Base-by-base conservation (phyloP, 1,140 invertebrate genomes). In the Physella acuta region DNA sequence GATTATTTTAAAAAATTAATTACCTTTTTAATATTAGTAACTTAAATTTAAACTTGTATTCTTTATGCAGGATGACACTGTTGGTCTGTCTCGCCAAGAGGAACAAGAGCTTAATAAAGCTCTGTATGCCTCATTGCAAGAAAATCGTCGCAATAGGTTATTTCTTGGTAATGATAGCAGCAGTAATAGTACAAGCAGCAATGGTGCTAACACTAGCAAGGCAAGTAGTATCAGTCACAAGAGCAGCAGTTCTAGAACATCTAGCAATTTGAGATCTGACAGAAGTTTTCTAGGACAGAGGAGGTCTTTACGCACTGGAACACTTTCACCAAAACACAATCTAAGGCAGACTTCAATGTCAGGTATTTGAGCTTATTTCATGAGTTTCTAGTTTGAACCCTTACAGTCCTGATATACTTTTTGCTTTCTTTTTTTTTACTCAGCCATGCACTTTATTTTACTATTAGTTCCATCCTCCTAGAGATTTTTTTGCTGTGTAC, bases 61-160 rank as follows among this genome's bases (percentile, higher is more conserved):
- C 8, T 14, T 20, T 20, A 60, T 60, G 16, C 28, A 84, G 82
- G 81, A 82, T 76, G 73, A 77, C 49, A 76, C 76, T 17, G 77
- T 84, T 62, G 84, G 83, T 8, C 62, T 85, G 16, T 81, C 84
- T 49, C 83, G 84, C 79, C 77, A 75, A 68, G 85, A 86, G 71
- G 85, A 86, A 68, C 78, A 77, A 36, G 84, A 86, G 59, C 68
- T 86, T 37, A 85, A 85, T 65, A 85, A 80, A 70, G 85, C 85
- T 11, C 68, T 86, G 44, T 85, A 84, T 75, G 85, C 84, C 20
- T 86, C 85, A 0, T 70, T 86, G 11, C 81, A 85, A 70, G 83
- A 85, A 51, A 79, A 58, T 31, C 39, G 67, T 1, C 55, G 70
- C 0, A 34, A 24, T 60, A 62, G 49, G 33, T 24, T n/a, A 26